phyloP scores from a whole-genome alignment of 2,797 vertebrate species.

The Malurus splendens region DNA sequence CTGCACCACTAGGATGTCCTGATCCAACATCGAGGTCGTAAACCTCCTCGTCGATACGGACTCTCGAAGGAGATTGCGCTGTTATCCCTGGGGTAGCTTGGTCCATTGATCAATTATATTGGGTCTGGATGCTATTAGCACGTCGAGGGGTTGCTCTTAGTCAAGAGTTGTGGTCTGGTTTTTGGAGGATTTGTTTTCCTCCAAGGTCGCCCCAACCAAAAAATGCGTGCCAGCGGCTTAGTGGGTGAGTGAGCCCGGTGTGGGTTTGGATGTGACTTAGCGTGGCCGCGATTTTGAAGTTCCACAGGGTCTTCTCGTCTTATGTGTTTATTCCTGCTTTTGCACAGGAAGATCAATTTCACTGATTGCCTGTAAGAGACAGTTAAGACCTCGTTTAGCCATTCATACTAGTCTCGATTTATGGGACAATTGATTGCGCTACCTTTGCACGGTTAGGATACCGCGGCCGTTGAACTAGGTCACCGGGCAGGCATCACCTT shows the following conservation, averaged over 20 bases:
- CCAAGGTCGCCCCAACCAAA: neutral
- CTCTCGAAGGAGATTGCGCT: neutral
- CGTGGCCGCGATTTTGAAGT: neutral
- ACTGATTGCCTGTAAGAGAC: neutral
- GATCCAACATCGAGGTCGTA: neutral
- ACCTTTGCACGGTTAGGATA: neutral
- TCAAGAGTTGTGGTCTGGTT: fast-evolving
- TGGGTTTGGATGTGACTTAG: too few relatives aligned
- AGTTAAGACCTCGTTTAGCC: neutral
- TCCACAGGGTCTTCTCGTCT: neutral
- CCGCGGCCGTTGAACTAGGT: neutral
- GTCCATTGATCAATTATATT: neutral
- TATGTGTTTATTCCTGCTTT: neutral
- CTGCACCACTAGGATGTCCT: conserved; percentile 5
- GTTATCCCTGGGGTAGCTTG: neutral
- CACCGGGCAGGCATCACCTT: conserved; percentile 71
- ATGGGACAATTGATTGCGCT: neutral
- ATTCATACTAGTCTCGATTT: neutral
- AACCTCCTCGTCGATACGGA: fast-evolving
- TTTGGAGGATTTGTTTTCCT: neutral
- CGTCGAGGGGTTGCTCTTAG: fast-evolving
- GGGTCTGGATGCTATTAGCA: neutral
- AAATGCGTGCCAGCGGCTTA: fast-evolving
- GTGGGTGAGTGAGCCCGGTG: too few relatives aligned
- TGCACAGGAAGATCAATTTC: neutral